Base-by-base conservation (phyloP, 1,140 invertebrate genomes). In the Drosophila guanche region DNA sequence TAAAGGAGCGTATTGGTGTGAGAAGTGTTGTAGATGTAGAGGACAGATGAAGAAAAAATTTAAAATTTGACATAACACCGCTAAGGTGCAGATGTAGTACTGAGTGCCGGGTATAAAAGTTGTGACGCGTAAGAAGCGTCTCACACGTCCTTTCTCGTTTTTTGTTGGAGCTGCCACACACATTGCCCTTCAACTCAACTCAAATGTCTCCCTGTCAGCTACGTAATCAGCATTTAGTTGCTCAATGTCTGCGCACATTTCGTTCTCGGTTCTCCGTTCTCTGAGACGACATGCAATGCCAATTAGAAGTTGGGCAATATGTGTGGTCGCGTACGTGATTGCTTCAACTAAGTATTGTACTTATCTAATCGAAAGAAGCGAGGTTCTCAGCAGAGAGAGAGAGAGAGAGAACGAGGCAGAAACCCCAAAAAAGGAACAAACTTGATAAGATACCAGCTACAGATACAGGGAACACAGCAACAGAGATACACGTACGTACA, bases 221-320 rank as follows among this genome's bases (percentile, higher is more conserved):
- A 6, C 6, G 33, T 58, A 40, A 12, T 27, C 29, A 40, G 37
- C 23, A 56, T 41, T 37, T 23, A 6, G 59, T 63, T 72, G 43
- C 73, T 29, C 55, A 67, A 66, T 56, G 51, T 62, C 16, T 55
- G 46, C 59, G 52, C 40, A 55, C 61, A 67, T 51, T 41, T 71
- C 55, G 51, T 52, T 27, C 45, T 70, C 47, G 33, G 46, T 14
- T 54, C 41, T 61, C 53, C 58, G 46, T 37, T 37, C 33, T 37
- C 10, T 37, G 10, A 37, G 33, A 37, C 33, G 71, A 85, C 81
- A 86, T 69, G 84, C 81, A 86, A 80, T 81, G 63, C 60, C 80
- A 86, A 85, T 85, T 86, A 86, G 63, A 81, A 86, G 77, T 85
- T 74, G 68, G 69, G 77, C 63, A 86, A 85, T 61, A 67, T 60